Percentiles rank a stretch among this genome's conserved stretches.
Conservation (phyloP, 1,140 invertebrate species). For the Bombus soroeensis region DNA sequence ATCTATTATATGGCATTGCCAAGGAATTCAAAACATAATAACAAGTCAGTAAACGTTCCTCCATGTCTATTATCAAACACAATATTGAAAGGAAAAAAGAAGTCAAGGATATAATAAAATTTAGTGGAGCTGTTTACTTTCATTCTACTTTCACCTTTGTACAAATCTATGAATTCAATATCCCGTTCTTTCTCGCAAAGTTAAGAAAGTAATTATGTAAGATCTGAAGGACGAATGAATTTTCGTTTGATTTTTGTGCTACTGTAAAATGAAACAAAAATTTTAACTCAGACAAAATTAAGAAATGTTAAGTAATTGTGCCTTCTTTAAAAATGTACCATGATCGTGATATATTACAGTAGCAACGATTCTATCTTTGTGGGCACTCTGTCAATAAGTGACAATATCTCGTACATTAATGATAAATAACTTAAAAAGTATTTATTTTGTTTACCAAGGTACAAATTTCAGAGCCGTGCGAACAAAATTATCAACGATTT, state of each 20-base stretch:
- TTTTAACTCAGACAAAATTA: neutral
- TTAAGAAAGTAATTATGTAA: conserved; percentile 23
- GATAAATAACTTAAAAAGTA: conserved; percentile 76
- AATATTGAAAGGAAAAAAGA: neutral
- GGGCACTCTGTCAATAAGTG: conserved; percentile 24
- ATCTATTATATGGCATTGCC: conserved; percentile 23
- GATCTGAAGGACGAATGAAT: neutral
- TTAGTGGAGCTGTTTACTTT: conserved; percentile 30
- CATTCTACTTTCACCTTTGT: conserved; percentile 20
- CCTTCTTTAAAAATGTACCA: neutral
- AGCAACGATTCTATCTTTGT: neutral
- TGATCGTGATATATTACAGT: neutral
- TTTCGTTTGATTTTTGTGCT: neutral
- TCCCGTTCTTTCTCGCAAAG: neutral
- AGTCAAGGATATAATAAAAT: conserved; percentile 21
- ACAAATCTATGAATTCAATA: neutral
- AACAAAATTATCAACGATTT: conserved; percentile 52
- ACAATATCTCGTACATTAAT: conserved; percentile 73
- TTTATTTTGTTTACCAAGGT: conserved; percentile 63
- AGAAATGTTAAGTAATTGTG: neutral
- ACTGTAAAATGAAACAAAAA: neutral
- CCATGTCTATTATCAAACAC: neutral
- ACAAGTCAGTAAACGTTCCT: neutral
- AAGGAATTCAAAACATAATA: conserved; percentile 11
- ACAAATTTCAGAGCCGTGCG: conserved; percentile 62